These are phyloP conservation scores for Centroberyx gerrardi DNA, from an alignment of 2,797 vertebrate genomes.

Conservation along the genomic window DNA sequence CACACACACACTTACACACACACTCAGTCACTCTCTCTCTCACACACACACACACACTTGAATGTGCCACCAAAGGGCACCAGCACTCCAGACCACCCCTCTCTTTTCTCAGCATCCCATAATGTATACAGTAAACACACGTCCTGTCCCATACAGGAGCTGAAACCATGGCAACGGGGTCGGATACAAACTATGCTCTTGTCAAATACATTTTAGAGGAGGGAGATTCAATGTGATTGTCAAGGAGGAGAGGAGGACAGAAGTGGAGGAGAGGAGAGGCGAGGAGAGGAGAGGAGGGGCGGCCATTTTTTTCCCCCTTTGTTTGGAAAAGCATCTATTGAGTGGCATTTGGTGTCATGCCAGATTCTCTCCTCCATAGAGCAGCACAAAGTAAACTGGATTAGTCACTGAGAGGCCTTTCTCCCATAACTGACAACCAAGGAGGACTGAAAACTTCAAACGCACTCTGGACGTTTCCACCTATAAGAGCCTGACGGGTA, in stretches of 20 bases:
- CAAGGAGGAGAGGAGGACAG: conserved; percentile 56
- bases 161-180: conserved; percentile 79
- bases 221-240: conserved; percentile 69
- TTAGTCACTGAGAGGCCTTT: conserved; percentile 75
- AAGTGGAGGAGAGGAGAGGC: conserved; percentile 24
- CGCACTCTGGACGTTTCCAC: conserved; percentile 60
- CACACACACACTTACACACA: not conserved
- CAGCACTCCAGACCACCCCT: conserved; percentile 56
- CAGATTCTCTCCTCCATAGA: conserved; percentile 77
- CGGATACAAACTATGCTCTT: conserved; percentile 76
- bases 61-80: conserved; percentile 66
- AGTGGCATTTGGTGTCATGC: conserved; percentile 82
- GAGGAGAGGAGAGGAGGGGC: conserved; percentile 49
- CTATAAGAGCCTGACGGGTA: conserved; percentile 38
- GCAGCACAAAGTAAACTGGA: conserved; percentile 81
- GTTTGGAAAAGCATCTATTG: conserved; percentile 75
- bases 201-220: conserved; percentile 80
- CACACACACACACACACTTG: conserved; percentile 48
- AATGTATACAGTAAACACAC: conserved; percentile 79
- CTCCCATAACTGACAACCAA: conserved; percentile 64
- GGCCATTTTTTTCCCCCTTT: conserved; percentile 70
- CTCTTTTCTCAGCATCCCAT: conserved; percentile 71
- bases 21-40: too few species aligned
- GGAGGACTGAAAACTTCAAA: conserved; percentile 72
- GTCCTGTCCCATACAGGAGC: conserved; percentile 54